Conservation (phyloP, 2,797 vertebrate genomes). For the Scleropages formosus region DNA sequence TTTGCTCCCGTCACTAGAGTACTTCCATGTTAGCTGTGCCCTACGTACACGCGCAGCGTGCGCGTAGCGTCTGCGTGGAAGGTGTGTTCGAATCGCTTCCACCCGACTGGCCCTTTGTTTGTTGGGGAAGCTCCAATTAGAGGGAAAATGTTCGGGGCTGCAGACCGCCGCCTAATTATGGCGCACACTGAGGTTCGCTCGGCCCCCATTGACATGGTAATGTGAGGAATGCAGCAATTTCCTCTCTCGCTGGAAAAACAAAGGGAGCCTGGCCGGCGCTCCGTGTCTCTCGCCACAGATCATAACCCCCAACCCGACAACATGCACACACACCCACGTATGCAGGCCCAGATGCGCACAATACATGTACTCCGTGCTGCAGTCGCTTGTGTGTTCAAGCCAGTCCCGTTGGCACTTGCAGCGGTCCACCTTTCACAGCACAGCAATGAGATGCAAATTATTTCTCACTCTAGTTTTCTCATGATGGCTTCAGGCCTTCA, state of each 20-base stretch:
- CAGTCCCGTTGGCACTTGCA: neutral
- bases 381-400: neutral
- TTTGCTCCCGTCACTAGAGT: neutral
- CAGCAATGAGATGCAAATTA: neutral
- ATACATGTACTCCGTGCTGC: no score
- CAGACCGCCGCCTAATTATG: constrained; percentile 42
- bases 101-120: constrained; percentile 49
- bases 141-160: constrained; percentile 35
- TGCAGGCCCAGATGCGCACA: neutral
- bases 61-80: constrained; percentile 22
- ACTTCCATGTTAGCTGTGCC: neutral
- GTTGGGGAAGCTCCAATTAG: constrained; percentile 45
- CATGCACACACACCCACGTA: neutral
- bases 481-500: neutral
- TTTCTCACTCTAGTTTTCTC: neutral
- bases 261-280: constrained; percentile 63
- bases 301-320: neutral
- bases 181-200: constrained; percentile 53
- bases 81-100: constrained; percentile 16
- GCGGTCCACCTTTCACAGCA: neutral
- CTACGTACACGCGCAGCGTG: constrained; percentile 5
- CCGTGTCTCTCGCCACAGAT: constrained; percentile 52
- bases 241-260: constrained; percentile 73
- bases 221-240: constrained; percentile 79
- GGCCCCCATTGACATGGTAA: constrained; percentile 75